These are phyloP conservation scores for Acheta domesticus DNA, from an alignment of 2,888 invertebrate species.

Conservation along the genomic window DNA sequence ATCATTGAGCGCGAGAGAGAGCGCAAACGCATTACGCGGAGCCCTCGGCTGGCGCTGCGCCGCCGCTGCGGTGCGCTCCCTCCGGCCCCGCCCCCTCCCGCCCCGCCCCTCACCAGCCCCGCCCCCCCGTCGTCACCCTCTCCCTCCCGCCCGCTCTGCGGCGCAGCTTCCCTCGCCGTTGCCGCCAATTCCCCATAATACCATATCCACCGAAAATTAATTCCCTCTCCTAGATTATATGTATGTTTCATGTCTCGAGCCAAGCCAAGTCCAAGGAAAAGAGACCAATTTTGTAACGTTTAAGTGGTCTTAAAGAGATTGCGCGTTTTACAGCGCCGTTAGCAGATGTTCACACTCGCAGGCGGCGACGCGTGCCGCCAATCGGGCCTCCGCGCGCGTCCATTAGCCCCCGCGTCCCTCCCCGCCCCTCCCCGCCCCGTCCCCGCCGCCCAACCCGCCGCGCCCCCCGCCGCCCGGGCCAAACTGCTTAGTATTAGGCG, in stretches of 20 bases:
- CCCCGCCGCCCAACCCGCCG: constrained; percentile 26
- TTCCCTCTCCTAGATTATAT: constrained; percentile 34
- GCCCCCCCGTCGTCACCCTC: neutral
- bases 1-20: constrained; percentile 19
- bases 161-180: constrained; percentile 20
- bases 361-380: constrained; percentile 19
- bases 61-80: constrained; percentile 18
- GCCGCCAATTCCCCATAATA: constrained; percentile 35
- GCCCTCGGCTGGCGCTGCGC: neutral
- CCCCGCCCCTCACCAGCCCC: neutral
- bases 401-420: constrained; percentile 35
- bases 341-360: constrained; percentile 37
- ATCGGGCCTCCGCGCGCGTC: constrained; percentile 29
- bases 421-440: constrained; percentile 20
- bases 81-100: constrained; percentile 5
- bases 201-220: constrained; percentile 38
- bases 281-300: constrained; percentile 36
- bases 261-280: constrained; percentile 34
- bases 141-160: neutral
- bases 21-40: neutral
- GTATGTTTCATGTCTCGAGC: constrained; percentile 36
- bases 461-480: constrained; percentile 33
- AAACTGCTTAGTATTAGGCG: constrained; percentile 37
- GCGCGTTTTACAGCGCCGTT: constrained; percentile 37
- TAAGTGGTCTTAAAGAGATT: constrained; percentile 39